These are phyloP conservation scores for Prolemur simus DNA, from an alignment of 2,113 vertebrate species.

Conservation along the genomic window DNA sequence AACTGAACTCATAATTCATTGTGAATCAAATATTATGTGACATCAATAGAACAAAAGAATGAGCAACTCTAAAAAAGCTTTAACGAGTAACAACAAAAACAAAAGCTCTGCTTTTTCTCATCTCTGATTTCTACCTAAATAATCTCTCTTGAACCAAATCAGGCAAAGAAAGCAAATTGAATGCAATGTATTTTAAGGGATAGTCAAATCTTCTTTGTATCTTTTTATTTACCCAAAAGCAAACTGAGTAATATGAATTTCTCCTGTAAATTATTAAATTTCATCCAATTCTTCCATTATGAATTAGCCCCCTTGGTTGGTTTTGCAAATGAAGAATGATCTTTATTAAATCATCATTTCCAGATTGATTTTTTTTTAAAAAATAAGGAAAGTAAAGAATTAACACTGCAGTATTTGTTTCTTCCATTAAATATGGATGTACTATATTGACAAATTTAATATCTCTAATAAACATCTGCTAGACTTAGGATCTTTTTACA, in stretches of 20 bases:
- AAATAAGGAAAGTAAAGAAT: not conserved
- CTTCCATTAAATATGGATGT: constrained; percentile 11
- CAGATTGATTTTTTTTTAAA: not conserved
- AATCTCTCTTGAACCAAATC: not conserved
- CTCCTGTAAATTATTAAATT: not conserved
- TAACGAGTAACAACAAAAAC: not conserved
- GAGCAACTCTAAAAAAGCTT: not conserved
- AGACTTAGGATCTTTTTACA: not conserved
- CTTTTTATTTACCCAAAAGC: not conserved
- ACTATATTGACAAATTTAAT: not conserved
- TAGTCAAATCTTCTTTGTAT: not conserved
- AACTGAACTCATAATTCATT: constrained; percentile 31
- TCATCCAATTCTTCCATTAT: not conserved
- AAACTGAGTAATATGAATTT: not conserved
- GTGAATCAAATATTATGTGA: constrained; percentile 10
- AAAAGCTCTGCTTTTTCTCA: not conserved
- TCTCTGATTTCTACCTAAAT: not conserved
- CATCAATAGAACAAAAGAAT: constrained; percentile 26
- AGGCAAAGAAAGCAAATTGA: not conserved
- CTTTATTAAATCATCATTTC: not conserved
- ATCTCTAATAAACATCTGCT: constrained; percentile 14
- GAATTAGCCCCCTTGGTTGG: not conserved
- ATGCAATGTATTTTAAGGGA: not conserved
- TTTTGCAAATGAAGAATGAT: constrained; percentile 8
- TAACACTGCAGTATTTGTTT: not conserved